Base-by-base conservation (phyloP, 2,888 invertebrate genomes). In the Diaphora mendica region DNA sequence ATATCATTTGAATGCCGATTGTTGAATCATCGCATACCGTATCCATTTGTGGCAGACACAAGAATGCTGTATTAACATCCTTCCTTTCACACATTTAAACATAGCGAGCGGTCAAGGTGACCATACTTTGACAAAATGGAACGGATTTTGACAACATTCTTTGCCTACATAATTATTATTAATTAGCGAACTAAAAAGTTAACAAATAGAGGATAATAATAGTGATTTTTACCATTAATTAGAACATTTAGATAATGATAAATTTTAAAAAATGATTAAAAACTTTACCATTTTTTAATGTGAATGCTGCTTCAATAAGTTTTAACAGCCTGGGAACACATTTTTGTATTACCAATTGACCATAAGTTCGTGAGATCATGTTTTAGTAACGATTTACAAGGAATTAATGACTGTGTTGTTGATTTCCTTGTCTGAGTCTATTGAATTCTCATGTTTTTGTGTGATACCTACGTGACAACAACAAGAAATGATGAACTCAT, bases 1-100 rank as follows among this genome's bases (percentile, higher is more conserved):
- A 70, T 15, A 71, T 68, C 74, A 82, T 64, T 30, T 70, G 71
- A 84, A 85, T 85, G n/a, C 75, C 83, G 59, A 74, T 68, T 33
- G 35, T 42, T 85, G 81, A 83, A 65, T 85, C 85, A 83, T 59
- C 68, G 70, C 42, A 30, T 66, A 74, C 35, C 72, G 73, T 67
- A 75, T 68, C 71, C 73, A 67, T 62, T 55, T 62, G 64, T 80
- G 73, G 72, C 74, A 80, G 82, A 79, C 72, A 17, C 39, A 69
- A 78, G 81, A 78, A 82, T 79, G 80, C 23, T 13, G 72, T 42
- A 59, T 35, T 66, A 65, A 64, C 71, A 74, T 75, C 64, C 76
- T 76, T 71, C 64, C 74, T 73, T 79, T 74, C 75, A 64, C 75
- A 74, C 65, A 68, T 67, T 62, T 59, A 72, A 71, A 74, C n/a